These are phyloP conservation scores for Gymnocephalus cernua DNA, from an alignment of 2,113 vertebrate genomes.

Conservation along the genomic window DNA sequence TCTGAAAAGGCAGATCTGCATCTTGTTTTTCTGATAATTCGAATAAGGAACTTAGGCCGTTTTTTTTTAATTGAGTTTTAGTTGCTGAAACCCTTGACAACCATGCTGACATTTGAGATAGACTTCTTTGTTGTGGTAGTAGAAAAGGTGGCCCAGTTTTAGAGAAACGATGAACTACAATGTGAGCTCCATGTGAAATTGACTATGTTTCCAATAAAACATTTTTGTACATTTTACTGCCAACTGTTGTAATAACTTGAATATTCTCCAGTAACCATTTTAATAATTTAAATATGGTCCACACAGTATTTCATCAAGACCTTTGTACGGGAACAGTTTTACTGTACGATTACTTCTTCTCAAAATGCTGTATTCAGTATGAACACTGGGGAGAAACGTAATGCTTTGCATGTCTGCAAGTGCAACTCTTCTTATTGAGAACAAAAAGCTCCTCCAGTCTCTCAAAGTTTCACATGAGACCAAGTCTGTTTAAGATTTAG, in stretches of 20 bases:
- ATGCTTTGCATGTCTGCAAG: neutral
- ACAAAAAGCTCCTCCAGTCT: neutral
- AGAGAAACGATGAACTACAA: constrained; percentile 3
- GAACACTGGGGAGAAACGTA: neutral
- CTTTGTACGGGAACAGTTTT: neutral
- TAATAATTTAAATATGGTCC: neutral
- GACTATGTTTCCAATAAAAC: constrained; percentile 58
- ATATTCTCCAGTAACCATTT: neutral
- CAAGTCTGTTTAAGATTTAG: no score
- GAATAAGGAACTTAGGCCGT: neutral
- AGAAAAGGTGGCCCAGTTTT: constrained; percentile 17
- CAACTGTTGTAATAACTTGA: neutral
- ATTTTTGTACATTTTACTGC: constrained; percentile 19
- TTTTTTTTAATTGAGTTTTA: constrained; percentile 12
- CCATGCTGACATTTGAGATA: constrained; percentile 1
- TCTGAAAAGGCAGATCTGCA: constrained; percentile 19
- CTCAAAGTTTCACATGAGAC: neutral
- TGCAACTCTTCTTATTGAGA: neutral
- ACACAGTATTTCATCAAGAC: neutral
- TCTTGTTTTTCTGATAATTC: constrained; percentile 3
- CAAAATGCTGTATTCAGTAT: neutral
- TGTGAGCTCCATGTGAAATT: constrained; percentile 25
- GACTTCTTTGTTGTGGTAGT: neutral
- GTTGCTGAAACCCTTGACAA: neutral
- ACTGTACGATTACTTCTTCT: constrained; percentile 21